Conservation (phyloP, 1,140 invertebrate species). For the Octopus sinensis region DNA sequence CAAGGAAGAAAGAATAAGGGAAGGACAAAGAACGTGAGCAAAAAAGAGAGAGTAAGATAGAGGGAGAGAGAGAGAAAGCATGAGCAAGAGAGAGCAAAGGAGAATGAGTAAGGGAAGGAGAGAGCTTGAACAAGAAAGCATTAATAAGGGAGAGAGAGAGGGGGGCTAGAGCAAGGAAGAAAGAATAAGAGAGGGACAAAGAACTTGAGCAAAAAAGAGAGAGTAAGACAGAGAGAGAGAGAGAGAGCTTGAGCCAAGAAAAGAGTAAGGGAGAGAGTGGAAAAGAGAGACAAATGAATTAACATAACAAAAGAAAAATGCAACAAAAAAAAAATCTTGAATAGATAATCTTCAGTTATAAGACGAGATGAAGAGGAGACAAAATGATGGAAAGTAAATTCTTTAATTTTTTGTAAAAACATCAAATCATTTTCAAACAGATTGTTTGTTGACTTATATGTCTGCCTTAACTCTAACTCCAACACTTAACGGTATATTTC, state of each 20-base stretch:
- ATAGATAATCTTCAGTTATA: too few relatives aligned
- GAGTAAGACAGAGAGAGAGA: background rate
- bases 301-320: too few relatives aligned
- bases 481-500: too few relatives aligned
- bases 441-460: too few relatives aligned
- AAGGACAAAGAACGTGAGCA: background rate
- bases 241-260: background rate
- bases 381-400: too few relatives aligned
- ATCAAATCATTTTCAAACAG: too few relatives aligned
- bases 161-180: background rate
- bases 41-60: background rate
- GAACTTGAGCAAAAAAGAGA: background rate
- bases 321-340: too few relatives aligned
- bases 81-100: background rate
- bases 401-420: too few relatives aligned
- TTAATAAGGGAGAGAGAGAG: background rate
- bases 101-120: background rate
- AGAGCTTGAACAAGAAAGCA: background rate
- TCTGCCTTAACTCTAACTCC: too few relatives aligned
- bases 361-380: too few relatives aligned
- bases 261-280: background rate
- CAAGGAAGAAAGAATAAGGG: background rate
- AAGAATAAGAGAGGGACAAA: background rate
- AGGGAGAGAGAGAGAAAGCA: conserved; percentile 3
- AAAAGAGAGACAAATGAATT: background rate